These are phyloP conservation scores for Osmerus eperlanus DNA, from an alignment of 2,113 vertebrate genomes.

Conservation along the genomic window DNA sequence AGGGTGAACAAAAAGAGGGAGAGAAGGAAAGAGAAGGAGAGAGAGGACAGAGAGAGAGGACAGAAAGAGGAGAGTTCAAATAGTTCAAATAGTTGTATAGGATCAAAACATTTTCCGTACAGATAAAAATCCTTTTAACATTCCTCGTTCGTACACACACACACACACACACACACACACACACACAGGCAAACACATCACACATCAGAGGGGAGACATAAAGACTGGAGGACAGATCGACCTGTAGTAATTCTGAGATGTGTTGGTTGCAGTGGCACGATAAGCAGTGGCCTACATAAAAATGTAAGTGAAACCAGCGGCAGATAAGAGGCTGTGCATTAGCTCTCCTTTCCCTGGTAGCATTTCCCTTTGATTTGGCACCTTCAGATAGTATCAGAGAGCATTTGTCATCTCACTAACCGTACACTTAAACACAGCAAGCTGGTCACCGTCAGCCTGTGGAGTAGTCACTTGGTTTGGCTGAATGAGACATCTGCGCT, in stretches of 20 bases:
- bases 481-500: slow-evolving; percentile 7
- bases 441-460: slow-evolving; percentile 41
- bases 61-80: background rate
- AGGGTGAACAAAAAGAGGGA: no score
- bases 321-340: slow-evolving; percentile 50
- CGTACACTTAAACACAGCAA: slow-evolving; percentile 41
- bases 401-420: slow-evolving; percentile 37
- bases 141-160: slow-evolving; percentile 53
- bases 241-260: slow-evolving; percentile 40
- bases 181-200: slow-evolving; percentile 23
- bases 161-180: slow-evolving; percentile 18
- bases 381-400: slow-evolving; percentile 32
- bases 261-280: slow-evolving; percentile 48
- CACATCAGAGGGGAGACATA: slow-evolving; percentile 2
- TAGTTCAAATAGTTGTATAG: background rate
- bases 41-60: no score
- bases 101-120: slow-evolving; percentile 5
- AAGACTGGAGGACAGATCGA: slow-evolving; percentile 31
- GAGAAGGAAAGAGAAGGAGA: no score
- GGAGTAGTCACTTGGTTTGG: slow-evolving; percentile 26
- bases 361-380: slow-evolving; percentile 18
- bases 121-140: slow-evolving; percentile 68
- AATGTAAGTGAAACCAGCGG: slow-evolving; percentile 26
- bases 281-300: slow-evolving; percentile 51
- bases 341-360: slow-evolving; percentile 12